phyloP scores from a whole-genome alignment of 30 jellyfish, hydroid and myxozoan species.

The Euphysa ruthae region DNA sequence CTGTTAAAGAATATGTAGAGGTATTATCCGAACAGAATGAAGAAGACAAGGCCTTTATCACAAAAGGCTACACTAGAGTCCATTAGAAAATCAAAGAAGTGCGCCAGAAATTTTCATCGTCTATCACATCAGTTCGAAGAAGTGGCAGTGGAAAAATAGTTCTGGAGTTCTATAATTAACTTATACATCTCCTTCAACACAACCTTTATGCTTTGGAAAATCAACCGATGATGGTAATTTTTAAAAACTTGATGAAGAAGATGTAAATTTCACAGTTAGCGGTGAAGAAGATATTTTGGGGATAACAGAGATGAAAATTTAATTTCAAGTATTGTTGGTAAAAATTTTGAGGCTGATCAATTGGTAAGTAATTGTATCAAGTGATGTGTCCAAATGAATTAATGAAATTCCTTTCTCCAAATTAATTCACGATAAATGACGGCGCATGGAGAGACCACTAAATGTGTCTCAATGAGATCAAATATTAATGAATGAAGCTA shows the following conservation, averaged over 20 bases:
- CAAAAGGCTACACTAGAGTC: slow-evolving; percentile 5
- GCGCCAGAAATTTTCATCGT: slow-evolving; percentile 20
- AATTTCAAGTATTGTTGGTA: not conserved
- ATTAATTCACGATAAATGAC: slow-evolving; percentile 24
- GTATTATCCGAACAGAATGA: not conserved
- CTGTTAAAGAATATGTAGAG: not conserved
- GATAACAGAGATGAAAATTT: not conserved
- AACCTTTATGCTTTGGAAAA: slow-evolving; percentile 33
- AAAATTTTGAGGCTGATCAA: too few relatives aligned
- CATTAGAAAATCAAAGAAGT: too few relatives aligned
- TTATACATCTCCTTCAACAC: slow-evolving; percentile 33
- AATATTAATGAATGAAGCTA: slow-evolving; percentile 24
- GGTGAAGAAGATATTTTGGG: not conserved
- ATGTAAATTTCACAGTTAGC: not conserved
- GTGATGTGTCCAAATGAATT: slow-evolving; percentile 2
- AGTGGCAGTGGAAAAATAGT: slow-evolving; percentile 42
- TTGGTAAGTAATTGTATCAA: too few relatives aligned
- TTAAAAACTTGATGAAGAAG: not conserved
- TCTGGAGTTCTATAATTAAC: slow-evolving; percentile 16
- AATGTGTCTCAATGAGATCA: slow-evolving; percentile 44
- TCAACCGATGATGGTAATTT: not conserved
- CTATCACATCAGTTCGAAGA: slow-evolving; percentile 10
- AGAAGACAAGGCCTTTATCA: not conserved
- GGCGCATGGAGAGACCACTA: slow-evolving; percentile 41
- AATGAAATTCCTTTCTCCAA: slow-evolving; percentile 11